Evolutionary conservation across 2,888 invertebrate genomes (phyloP).

Genomic region (Stratiomys singularior): DNA sequence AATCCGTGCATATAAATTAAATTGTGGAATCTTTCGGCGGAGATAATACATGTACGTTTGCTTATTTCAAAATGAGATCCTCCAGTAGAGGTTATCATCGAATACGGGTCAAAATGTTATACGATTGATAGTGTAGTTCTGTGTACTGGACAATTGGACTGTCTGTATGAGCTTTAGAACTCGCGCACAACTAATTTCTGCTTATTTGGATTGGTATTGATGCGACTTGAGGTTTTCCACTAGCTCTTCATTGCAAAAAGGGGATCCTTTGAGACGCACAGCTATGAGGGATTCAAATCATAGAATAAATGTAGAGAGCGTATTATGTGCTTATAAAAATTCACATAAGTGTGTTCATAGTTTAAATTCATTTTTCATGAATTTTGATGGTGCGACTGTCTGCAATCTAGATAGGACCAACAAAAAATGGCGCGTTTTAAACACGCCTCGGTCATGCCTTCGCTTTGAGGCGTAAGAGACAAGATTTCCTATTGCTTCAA

Average conservation of each 20-base stretch:
- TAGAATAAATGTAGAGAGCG: too few species aligned
- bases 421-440: too few species aligned
- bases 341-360: too few species aligned
- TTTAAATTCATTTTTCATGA: too few species aligned
- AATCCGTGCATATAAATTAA: not conserved
- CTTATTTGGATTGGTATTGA: not conserved
- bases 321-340: too few species aligned
- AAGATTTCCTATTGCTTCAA: too few species aligned
- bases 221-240: not conserved
- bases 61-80: slow-evolving; percentile 24
- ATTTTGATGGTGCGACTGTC: too few species aligned
- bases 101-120: slow-evolving; percentile 36
- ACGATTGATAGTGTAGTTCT: not conserved
- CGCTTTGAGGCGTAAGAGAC: too few species aligned
- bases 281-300: too few species aligned
- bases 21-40: slow-evolving; percentile 14
- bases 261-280: too few species aligned
- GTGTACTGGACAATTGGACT: slow-evolving; percentile 1
- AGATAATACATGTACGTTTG: not conserved
- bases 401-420: too few species aligned
- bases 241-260: not conserved
- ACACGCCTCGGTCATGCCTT: too few species aligned
- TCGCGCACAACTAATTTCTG: not conserved
- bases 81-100: slow-evolving; percentile 16
- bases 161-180: not conserved